phyloP scores from a whole-genome alignment of 1,140 invertebrate species.

The Drosophila ercepeae region DNA sequence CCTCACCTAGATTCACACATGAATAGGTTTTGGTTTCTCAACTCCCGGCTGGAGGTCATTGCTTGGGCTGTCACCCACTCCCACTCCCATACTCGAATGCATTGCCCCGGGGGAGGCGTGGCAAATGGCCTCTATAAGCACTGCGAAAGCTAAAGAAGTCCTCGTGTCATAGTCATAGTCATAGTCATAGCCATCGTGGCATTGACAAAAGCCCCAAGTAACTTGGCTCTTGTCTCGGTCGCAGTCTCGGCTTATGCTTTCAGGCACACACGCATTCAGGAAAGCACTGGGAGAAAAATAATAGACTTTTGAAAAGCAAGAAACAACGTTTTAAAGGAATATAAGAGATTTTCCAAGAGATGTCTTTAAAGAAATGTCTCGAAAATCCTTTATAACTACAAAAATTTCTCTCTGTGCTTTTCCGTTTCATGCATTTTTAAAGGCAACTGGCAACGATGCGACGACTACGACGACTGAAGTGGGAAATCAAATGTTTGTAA shows the following conservation, averaged over 20 bases:
- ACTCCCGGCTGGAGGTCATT: constrained; percentile 33
- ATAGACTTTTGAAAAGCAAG: too few relatives aligned
- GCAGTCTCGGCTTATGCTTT: constrained; percentile 65
- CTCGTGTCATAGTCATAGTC: constrained; percentile 1
- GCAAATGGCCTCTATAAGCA: constrained; percentile 12
- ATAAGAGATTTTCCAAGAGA: too few relatives aligned
- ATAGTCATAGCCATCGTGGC: constrained; percentile 29
- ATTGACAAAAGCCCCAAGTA: constrained; percentile 58
- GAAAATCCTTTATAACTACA: neutral
- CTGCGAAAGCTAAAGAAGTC: constrained; percentile 4
- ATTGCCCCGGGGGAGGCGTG: constrained; percentile 11
- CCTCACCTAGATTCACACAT: constrained; percentile 1
- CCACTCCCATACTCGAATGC: neutral
- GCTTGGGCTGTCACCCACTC: constrained; percentile 16
- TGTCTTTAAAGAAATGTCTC: too few relatives aligned
- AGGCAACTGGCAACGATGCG: constrained; percentile 15
- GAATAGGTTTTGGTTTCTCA: constrained; percentile 26
- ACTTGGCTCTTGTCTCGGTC: constrained; percentile 45
- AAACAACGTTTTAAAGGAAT: too few relatives aligned
- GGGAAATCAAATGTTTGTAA: constrained; percentile 83
- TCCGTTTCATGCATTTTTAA: constrained; percentile 68
- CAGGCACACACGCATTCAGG: constrained; percentile 59
- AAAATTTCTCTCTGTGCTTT: constrained; percentile 9
- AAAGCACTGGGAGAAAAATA: constrained; percentile 4
- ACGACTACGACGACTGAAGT: constrained; percentile 66